These are phyloP conservation scores for Dryocosmus kuriphilus DNA, from an alignment of 2,888 invertebrate species.

Conservation along the genomic window DNA sequence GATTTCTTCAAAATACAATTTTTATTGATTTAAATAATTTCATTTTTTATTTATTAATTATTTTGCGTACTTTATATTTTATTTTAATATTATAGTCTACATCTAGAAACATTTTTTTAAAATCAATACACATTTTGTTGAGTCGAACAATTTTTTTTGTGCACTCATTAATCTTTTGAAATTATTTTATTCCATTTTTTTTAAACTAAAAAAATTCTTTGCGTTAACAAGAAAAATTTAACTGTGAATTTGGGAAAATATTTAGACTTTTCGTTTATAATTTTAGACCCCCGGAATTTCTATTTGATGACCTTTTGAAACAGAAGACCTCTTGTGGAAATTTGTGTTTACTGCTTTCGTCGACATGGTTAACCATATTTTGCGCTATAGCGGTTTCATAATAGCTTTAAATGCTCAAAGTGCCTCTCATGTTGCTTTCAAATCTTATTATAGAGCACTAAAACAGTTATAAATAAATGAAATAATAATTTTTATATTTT, in stretches of 20 bases:
- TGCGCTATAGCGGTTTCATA: slow-evolving; percentile 7
- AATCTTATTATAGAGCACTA: background rate
- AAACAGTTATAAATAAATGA: background rate
- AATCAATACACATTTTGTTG: background rate
- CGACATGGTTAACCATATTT: slow-evolving; percentile 4
- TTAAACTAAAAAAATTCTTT: background rate
- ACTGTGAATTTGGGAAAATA: background rate
- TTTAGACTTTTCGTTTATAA: background rate
- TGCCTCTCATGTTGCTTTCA: background rate
- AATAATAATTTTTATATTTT: background rate
- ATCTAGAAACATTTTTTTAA: no score
- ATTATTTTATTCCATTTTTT: background rate
- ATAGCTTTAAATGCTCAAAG: slow-evolving; percentile 13
- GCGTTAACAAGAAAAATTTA: background rate
- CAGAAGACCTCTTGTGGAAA: background rate
- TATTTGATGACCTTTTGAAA: background rate
- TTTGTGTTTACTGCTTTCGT: background rate
- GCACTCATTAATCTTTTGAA: background rate
- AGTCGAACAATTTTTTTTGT: background rate
- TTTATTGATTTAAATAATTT: no score
- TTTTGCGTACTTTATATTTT: no score
- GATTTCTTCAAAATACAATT: no score
- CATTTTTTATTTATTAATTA: no score
- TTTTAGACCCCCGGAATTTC: background rate
- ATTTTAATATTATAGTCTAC: no score